phyloP scores from a whole-genome alignment of 2,888 invertebrate species.

The Chymomyza caudatula region DNA sequence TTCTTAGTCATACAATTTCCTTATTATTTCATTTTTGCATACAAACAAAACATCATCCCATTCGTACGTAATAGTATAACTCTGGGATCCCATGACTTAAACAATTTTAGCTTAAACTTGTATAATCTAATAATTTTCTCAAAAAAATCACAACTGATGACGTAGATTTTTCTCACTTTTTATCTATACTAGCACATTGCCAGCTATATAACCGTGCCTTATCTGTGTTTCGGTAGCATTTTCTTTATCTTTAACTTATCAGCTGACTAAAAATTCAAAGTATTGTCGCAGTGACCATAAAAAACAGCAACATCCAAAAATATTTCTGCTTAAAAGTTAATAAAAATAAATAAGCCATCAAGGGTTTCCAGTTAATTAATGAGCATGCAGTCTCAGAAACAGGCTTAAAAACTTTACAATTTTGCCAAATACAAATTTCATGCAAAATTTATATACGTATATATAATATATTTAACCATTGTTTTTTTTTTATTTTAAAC shows the following conservation, averaged over 20 bases:
- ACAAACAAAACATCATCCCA: not conserved
- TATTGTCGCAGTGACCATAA: not conserved
- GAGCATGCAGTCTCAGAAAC: not conserved
- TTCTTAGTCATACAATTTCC: not conserved
- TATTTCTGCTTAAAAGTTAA: conserved; percentile 8
- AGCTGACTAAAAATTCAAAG: conserved; percentile 45
- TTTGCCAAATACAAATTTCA: not conserved
- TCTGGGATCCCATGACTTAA: conserved; percentile 6
- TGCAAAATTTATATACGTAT: not conserved
- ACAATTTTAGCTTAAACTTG: not conserved
- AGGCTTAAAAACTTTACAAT: not conserved
- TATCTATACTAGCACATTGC: conserved; percentile 26
- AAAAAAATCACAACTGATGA: conserved; percentile 35
- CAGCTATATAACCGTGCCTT: conserved; percentile 9
- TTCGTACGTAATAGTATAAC: not conserved
- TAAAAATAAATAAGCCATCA: conserved; percentile 13
- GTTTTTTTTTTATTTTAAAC: conserved; percentile 18
- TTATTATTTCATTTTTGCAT: not conserved
- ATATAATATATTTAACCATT: conserved; percentile 25
- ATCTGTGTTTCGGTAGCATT: conserved; percentile 14
- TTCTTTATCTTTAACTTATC: conserved; percentile 23
- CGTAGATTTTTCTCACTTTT: conserved; percentile 20
- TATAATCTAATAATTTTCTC: conserved; percentile 13
- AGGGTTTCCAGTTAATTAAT: not conserved
- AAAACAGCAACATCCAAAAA: not conserved